phyloP scores from a whole-genome alignment of 1,140 invertebrate species.

The Megathymus violae region DNA sequence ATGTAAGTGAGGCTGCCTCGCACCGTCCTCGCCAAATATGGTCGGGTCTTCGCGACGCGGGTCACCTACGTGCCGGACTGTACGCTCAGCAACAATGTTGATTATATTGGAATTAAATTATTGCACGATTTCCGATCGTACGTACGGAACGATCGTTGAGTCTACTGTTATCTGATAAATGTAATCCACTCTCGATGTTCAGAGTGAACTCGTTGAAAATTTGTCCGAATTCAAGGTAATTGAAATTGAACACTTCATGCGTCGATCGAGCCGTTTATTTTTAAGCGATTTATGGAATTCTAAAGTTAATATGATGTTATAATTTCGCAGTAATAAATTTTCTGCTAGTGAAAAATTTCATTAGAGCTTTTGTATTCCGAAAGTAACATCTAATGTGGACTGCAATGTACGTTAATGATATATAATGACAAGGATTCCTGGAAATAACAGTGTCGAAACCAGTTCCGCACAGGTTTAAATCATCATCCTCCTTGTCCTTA shows the following conservation, averaged over 20 bases:
- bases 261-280: constrained; percentile 10
- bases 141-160: neutral
- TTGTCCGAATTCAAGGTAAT: constrained; percentile 21
- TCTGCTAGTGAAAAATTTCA: too few relatives aligned
- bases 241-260: neutral
- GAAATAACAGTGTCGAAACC: too few relatives aligned
- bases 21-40: constrained; percentile 68
- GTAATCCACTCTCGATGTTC: neutral
- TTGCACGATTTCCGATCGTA: constrained; percentile 8
- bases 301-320: too few relatives aligned
- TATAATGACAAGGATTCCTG: too few relatives aligned
- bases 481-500: too few relatives aligned
- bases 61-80: constrained; percentile 15
- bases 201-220: neutral
- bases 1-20: constrained; percentile 49
- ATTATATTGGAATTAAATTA: neutral
- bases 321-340: too few relatives aligned
- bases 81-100: constrained; percentile 9
- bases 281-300: constrained; percentile 11
- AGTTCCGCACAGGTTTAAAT: too few relatives aligned
- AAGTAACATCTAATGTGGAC: too few relatives aligned
- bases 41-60: constrained; percentile 53
- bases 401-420: too few relatives aligned
- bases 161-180: neutral
- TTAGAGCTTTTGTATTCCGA: too few relatives aligned